Evolutionary conservation across 2,888 invertebrate genomes (phyloP).

Genomic region (Agrochola macilenta): DNA sequence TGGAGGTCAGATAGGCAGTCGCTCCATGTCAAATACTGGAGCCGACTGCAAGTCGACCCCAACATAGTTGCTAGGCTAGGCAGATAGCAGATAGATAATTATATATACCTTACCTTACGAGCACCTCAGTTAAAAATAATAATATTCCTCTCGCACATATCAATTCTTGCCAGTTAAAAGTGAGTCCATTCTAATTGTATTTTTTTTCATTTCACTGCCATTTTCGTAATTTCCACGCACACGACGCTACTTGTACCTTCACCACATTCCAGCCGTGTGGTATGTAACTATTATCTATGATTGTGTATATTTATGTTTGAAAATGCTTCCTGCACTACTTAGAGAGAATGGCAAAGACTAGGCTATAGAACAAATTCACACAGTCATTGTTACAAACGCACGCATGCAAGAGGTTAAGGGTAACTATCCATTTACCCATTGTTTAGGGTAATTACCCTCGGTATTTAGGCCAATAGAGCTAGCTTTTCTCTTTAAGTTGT

Average conservation of each 20-base stretch:
- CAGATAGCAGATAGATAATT: no score
- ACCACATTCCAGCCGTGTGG: conserved; percentile 80
- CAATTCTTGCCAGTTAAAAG: conserved; percentile 30
- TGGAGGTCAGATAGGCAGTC: no score
- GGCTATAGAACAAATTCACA: not conserved
- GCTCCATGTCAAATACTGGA: no score
- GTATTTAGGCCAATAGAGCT: not conserved
- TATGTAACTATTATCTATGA: conserved; percentile 48
- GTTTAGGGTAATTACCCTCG: not conserved
- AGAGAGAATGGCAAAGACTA: conserved; percentile 9
- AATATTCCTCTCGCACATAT: not conserved
- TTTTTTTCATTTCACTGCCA: conserved; percentile 60
- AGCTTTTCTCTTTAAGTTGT: conserved; percentile 36
- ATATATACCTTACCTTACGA: no score
- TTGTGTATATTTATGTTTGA: conserved; percentile 48
- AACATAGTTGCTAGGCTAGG: no score
- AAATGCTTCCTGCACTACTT: conserved; percentile 23
- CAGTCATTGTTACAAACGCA: not conserved
- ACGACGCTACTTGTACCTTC: conserved; percentile 75
- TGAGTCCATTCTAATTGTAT: conserved; percentile 30
- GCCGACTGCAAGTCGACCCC: no score
- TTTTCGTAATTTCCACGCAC: conserved; percentile 46
- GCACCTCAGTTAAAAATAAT: not conserved
- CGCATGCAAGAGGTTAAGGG: not conserved
- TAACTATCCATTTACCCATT: not conserved